Base-by-base conservation (phyloP, 2,888 invertebrate species). In the Tiliacea citrago region DNA sequence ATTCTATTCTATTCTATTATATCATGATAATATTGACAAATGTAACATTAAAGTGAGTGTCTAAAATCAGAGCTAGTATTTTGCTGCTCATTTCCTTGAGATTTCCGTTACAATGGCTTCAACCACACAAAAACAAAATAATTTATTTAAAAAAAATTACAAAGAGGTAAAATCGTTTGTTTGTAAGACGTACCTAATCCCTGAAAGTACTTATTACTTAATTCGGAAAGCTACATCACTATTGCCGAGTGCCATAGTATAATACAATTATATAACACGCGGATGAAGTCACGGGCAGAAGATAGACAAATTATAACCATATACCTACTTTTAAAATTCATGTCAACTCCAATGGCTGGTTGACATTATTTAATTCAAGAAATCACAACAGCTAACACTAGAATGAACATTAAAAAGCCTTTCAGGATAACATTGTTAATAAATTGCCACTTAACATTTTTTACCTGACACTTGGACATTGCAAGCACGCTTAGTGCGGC, bases 401-500 rank as follows among this genome's bases (percentile, higher is more conserved):
- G 13, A 16, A 29, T 57, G 16, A 57, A 16, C 8, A 57, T 24
- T 16, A 16, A 35, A 24, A 29, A 55, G 1, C 29, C 9, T 35
- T 29, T 47, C 6, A 21, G 3, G 9, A 55, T 9, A n/a, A 35
- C 21, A 16, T 21, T 29, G 58, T 24, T 24, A 80, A 73, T 72
- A 73, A 51, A 75, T 73, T 29, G 4, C 9, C 53, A 60, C 47
- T 47, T 53, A 47, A 53, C 18, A 16, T 61, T 73, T 42, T 39
- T 29, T 35, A n/a, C 53, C 61, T 55, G 24, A 75, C 53, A 39
- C 35, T 61, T 39, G 39, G 6, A 47, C 18, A 80, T 45, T n/a
- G 39, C 39, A 61, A 61, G n/a, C 53, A 53, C 74, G 47, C 51
- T 47, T 72, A 73, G 47, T 75, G 29, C 16, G 7, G 6, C 57